Evolutionary conservation across 2,888 invertebrate species (phyloP).

Genomic region (Nezara viridula): DNA sequence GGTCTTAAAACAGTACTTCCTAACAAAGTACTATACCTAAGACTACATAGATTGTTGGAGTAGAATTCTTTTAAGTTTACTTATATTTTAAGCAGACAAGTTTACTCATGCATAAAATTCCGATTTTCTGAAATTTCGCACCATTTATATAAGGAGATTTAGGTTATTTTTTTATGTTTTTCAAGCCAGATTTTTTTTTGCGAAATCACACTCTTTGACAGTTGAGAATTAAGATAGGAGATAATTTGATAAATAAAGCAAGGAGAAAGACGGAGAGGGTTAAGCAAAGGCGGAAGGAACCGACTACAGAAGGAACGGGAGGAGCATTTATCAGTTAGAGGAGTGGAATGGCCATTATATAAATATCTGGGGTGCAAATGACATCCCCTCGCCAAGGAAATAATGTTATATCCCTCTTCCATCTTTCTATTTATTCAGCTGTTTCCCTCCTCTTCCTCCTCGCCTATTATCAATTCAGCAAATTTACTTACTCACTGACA

Average conservation of each 20-base stretch:
- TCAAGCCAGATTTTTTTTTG: too few species aligned
- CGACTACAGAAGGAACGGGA: not conserved
- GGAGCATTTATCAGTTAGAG: not conserved
- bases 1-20: too few species aligned
- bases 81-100: too few species aligned
- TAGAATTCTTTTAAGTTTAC: too few species aligned
- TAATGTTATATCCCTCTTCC: conserved; percentile 30
- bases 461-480: conserved; percentile 31
- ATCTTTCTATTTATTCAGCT: conserved; percentile 9
- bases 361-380: conserved; percentile 52
- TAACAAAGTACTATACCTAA: too few species aligned
- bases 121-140: too few species aligned
- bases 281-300: not conserved
- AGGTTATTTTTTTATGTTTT: too few species aligned
- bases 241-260: not conserved
- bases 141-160: too few species aligned
- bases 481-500: conserved; percentile 23
- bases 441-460: not conserved
- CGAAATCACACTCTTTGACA: too few species aligned
- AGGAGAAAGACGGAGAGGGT: not conserved
- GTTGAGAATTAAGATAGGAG: not conserved
- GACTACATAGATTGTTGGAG: too few species aligned
- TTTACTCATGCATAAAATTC: too few species aligned
- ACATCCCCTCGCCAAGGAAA: conserved; percentile 13
- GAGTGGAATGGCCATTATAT: conserved; percentile 12